phyloP scores from a whole-genome alignment of 1,140 invertebrate species.

The Papilio dardanus region DNA sequence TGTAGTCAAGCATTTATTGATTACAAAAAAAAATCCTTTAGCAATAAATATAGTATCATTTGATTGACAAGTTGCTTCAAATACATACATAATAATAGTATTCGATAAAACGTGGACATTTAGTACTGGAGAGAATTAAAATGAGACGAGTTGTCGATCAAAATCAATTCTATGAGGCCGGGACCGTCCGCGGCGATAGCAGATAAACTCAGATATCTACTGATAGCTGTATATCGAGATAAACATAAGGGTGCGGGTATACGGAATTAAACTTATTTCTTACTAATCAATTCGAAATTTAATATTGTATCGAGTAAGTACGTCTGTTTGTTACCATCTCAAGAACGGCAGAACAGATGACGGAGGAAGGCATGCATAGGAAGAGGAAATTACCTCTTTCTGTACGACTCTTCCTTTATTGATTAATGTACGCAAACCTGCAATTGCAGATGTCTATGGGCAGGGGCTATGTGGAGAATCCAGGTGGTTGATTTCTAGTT shows the following conservation, averaged over 20 bases:
- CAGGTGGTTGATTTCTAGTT: no score
- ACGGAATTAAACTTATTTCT: not conserved
- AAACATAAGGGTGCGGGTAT: conserved; percentile 6
- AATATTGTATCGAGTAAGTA: not conserved
- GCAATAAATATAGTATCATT: conserved; percentile 31
- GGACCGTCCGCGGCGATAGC: conserved; percentile 27
- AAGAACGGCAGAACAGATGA: no score
- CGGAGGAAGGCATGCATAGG: no score
- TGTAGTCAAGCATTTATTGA: not conserved
- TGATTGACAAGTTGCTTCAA: conserved; percentile 36
- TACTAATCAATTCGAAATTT: not conserved
- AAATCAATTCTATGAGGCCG: conserved; percentile 36
- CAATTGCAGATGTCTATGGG: no score
- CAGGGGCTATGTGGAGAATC: no score
- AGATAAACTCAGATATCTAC: conserved; percentile 35
- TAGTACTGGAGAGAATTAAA: conserved; percentile 35
- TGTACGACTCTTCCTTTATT: no score
- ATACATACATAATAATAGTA: conserved; percentile 32
- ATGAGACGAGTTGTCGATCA: conserved; percentile 36
- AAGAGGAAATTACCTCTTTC: no score
- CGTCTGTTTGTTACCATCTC: no score
- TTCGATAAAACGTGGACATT: conserved; percentile 35
- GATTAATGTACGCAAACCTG: no score
- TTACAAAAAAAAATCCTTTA: conserved; percentile 10
- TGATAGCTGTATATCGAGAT: conserved; percentile 38